Evolutionary conservation across 1,140 invertebrate genomes (phyloP).

Genomic region (Drosophila nigrodunni): DNA sequence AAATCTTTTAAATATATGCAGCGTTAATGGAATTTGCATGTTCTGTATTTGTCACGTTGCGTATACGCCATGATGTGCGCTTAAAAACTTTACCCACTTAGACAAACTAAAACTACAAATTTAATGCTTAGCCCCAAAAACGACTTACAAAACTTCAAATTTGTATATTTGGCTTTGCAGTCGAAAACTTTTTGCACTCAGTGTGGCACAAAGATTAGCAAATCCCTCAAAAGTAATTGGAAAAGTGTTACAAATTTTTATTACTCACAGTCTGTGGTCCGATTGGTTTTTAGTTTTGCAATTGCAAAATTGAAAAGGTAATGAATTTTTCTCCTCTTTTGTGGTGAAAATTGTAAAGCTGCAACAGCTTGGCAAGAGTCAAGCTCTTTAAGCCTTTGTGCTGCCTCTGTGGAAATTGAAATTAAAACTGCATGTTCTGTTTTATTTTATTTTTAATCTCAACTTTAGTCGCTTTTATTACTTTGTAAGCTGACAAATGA

Average conservation of each 20-base stretch:
- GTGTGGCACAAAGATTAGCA: neutral
- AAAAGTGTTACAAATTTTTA: neutral
- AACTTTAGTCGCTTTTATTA: neutral
- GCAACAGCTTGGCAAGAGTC: neutral
- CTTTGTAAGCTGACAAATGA: neutral
- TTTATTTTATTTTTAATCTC: neutral
- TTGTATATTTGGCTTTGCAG: neutral
- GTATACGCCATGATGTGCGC: conserved; percentile 50
- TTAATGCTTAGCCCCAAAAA: neutral
- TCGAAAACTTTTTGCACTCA: neutral
- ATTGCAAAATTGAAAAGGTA: neutral
- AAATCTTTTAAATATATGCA: conserved; percentile 51
- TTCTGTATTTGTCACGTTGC: conserved; percentile 43
- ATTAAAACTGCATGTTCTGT: neutral
- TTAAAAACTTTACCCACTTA: conserved; percentile 5
- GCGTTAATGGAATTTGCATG: conserved; percentile 68
- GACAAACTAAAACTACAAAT: neutral
- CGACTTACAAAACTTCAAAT: conserved; percentile 9
- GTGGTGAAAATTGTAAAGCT: neutral
- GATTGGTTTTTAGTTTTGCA: conserved; percentile 16
- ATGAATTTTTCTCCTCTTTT: neutral
- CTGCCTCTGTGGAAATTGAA: neutral
- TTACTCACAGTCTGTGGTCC: neutral
- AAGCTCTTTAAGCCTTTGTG: neutral
- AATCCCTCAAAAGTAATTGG: conserved; percentile 14